A percentile compares a stretch with the other conserved stretches of the same genome.
These are phyloP conservation scores for Scytalopus superciliaris DNA, from an alignment of 2,113 vertebrate species.

Conservation along the genomic window DNA sequence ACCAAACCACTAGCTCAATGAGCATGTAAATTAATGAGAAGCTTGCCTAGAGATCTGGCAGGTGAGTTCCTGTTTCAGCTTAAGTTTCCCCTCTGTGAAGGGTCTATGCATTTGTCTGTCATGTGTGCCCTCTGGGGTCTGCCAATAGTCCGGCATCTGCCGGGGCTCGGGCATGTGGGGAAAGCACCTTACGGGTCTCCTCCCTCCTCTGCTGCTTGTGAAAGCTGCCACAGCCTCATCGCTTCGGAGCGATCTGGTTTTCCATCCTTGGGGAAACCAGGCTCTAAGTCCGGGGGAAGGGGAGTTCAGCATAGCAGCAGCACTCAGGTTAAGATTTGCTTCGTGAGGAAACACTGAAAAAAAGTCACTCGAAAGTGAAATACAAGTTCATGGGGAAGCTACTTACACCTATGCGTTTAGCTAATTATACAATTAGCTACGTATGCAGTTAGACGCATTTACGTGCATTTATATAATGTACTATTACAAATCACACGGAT, in stretches of 20 bases:
- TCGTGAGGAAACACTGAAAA: neutral
- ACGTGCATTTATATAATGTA: neutral
- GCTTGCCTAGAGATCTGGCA: neutral
- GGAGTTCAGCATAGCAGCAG: neutral
- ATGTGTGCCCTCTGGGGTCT: neutral
- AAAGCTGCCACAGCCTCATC: neutral
- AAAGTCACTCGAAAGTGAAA: neutral
- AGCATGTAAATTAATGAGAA: neutral
- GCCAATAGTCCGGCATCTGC: neutral
- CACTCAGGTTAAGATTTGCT: accelerated
- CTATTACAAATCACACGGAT: neutral
- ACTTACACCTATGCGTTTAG: neutral
- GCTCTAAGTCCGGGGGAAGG: accelerated
- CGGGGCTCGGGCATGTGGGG: neutral
- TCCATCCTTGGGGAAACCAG: neutral
- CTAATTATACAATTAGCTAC: neutral
- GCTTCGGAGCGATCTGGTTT: accelerated
- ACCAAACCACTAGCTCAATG: neutral
- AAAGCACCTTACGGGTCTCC: neutral
- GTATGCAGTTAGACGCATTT: neutral
- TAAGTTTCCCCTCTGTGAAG: neutral
- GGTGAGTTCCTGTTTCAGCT: neutral
- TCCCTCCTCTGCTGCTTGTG: neutral
- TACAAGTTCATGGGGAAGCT: neutral
- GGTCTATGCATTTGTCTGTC: accelerated